These are phyloP conservation scores for Trichogramma pretiosum DNA, from an alignment of 1,140 invertebrate species.

Conservation along the genomic window DNA sequence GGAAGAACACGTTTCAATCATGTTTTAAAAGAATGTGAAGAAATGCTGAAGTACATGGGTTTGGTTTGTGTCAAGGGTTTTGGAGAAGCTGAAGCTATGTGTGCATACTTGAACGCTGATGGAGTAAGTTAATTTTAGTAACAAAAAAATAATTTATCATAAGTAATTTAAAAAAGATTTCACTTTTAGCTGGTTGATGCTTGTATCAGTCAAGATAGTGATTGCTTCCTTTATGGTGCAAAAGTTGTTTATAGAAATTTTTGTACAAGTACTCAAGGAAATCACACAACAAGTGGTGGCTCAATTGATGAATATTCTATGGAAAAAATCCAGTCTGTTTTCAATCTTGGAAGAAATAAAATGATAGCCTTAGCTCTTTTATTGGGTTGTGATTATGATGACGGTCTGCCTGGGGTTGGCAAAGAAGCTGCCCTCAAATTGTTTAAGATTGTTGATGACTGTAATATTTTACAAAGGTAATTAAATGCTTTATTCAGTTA, in stretches of 20 bases:
- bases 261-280: constrained; percentile 59
- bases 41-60: constrained; percentile 67
- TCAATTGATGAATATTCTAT: constrained; percentile 69
- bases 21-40: constrained; percentile 64
- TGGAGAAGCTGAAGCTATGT: constrained; percentile 86
- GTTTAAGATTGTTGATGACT: constrained; percentile 52
- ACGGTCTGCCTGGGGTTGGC: constrained; percentile 71
- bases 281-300: constrained; percentile 51
- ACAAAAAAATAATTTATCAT: neutral
- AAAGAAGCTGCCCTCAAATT: constrained; percentile 69
- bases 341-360: constrained; percentile 65
- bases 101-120: constrained; percentile 68
- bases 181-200: constrained; percentile 68
- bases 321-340: constrained; percentile 48
- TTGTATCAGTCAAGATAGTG: constrained; percentile 84
- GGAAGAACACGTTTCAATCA: constrained; percentile 56
- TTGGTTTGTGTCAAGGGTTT: constrained; percentile 65
- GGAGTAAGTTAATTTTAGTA: constrained; percentile 50
- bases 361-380: constrained; percentile 75
- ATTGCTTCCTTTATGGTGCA: constrained; percentile 86
- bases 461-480: constrained; percentile 54
- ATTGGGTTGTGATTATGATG: constrained; percentile 80
- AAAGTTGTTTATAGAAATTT: constrained; percentile 76
- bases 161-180: neutral
- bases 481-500: too few species aligned